Percentiles rank a stretch among this genome's conserved stretches.
Evolutionary conservation across 2,888 invertebrate species (phyloP).

Genomic region (Agrochola lota): DNA sequence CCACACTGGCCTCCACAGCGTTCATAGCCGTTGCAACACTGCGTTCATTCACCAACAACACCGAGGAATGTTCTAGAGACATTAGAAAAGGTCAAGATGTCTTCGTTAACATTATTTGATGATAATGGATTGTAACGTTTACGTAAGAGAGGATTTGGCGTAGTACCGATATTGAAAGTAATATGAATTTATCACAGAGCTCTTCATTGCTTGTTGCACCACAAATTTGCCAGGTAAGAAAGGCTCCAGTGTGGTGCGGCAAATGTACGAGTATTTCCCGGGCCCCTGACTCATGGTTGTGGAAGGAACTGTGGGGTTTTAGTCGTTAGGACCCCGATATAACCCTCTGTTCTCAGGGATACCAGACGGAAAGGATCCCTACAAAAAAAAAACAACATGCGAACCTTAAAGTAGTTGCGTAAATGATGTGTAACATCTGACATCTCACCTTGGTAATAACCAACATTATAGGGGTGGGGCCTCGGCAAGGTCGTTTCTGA

Average conservation of each 20-base stretch:
- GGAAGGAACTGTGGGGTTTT: neutral
- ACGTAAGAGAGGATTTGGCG: constrained; percentile 9
- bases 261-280: neutral
- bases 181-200: neutral
- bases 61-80: constrained; percentile 49
- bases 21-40: constrained; percentile 36
- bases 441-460: too few species aligned
- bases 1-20: constrained; percentile 26
- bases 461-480: too few species aligned
- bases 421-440: too few species aligned
- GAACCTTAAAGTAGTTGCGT: too few species aligned
- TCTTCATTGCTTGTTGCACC: neutral
- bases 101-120: constrained; percentile 26
- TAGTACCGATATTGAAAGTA: neutral
- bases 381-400: neutral
- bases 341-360: neutral
- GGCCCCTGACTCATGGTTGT: neutral
- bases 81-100: constrained; percentile 48
- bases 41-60: constrained; percentile 49
- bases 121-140: constrained; percentile 5
- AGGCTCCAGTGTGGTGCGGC: neutral
- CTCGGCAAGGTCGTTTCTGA: too few species aligned
- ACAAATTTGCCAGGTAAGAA: neutral
- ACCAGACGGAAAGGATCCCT: neutral
- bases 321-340: neutral